phyloP scores from a whole-genome alignment of 2,113 vertebrate genomes.

The Anhinga rufa region DNA sequence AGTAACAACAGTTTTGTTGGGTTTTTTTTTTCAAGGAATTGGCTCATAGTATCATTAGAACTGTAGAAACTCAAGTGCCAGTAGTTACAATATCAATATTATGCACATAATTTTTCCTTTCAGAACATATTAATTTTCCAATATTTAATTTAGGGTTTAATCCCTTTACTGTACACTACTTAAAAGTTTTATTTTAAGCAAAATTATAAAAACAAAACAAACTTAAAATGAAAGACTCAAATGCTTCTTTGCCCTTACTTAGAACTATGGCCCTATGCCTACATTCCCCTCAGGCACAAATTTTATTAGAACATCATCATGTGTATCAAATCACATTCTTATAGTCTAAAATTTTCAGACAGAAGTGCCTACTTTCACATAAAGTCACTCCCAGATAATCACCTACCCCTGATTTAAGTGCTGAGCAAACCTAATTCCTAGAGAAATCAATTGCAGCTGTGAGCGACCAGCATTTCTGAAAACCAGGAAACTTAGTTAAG shows the following conservation, averaged over 20 bases:
- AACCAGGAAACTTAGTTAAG: not conserved
- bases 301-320: not conserved
- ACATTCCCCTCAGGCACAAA: not conserved
- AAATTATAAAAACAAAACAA: not conserved
- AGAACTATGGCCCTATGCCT: not conserved
- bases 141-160: not conserved
- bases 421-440: slow-evolving; percentile 23
- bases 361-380: not conserved
- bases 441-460: slow-evolving; percentile 14
- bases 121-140: not conserved
- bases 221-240: not conserved
- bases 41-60: not conserved
- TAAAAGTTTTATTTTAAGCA: not conserved
- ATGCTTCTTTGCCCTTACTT: not conserved
- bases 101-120: not conserved
- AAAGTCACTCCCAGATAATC: not conserved
- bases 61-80: not conserved
- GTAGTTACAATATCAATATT: not conserved
- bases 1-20: not conserved
- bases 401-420: not conserved
- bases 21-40: not conserved
- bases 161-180: not conserved
- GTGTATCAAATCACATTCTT: not conserved
- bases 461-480: not conserved
- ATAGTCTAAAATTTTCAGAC: not conserved